Conservation (phyloP, 92 coral and sea anemone species). For the Palythoa grandiflora region DNA sequence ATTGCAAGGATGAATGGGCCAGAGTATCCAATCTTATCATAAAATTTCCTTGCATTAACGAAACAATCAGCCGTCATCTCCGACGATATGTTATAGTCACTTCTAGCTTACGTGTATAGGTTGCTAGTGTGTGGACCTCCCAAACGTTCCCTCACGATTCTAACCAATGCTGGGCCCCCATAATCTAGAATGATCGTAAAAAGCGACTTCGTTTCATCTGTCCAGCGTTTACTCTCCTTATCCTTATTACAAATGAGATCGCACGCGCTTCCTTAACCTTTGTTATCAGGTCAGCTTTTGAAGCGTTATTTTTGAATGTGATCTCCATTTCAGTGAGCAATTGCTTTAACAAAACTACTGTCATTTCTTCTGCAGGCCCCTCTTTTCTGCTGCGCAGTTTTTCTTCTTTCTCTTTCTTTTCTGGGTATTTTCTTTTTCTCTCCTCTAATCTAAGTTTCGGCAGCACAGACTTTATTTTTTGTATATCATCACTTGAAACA, state of each 20-base stretch:
- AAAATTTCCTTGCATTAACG: constrained; percentile 29
- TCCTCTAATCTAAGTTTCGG: neutral
- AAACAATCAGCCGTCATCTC: constrained; percentile 8
- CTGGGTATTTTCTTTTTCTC: no score
- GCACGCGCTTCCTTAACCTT: constrained; percentile 2
- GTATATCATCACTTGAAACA: constrained; percentile 7
- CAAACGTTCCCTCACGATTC: constrained; percentile 21
- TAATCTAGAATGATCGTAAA: constrained; percentile 32
- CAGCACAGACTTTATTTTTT: constrained; percentile 11
- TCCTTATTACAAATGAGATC: constrained; percentile 39
- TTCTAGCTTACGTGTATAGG: neutral
- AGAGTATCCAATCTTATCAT: constrained; percentile 44
- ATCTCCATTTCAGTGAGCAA: neutral
- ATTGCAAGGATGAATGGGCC: constrained; percentile 51
- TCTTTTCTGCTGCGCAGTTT: neutral
- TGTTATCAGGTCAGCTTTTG: neutral
- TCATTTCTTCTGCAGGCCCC: constrained; percentile 3
- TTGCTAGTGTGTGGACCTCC: constrained; percentile 26
- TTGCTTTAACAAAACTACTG: neutral
- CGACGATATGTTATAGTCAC: neutral
- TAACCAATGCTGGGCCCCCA: constrained; percentile 50
- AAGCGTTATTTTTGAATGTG: neutral
- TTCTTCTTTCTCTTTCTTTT: constrained; percentile 2
- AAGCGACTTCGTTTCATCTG: constrained; percentile 35
- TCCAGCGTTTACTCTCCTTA: constrained; percentile 31